These are phyloP conservation scores for Arothron firmamentum DNA, from an alignment of 2,113 vertebrate species.

Conservation along the genomic window DNA sequence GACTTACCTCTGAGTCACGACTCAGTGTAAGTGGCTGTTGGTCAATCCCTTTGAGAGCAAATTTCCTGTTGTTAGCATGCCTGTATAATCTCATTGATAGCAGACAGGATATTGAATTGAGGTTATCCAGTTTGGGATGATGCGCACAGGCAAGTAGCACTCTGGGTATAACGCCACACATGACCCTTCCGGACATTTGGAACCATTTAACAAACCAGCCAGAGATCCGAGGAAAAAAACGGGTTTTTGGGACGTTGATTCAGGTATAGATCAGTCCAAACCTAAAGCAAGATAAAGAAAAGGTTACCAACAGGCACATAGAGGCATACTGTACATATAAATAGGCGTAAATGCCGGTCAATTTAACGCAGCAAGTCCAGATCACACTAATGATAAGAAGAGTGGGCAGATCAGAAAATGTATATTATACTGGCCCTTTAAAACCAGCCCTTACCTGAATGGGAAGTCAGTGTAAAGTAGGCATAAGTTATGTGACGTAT, in stretches of 20 bases:
- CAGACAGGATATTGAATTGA: conserved; percentile 64
- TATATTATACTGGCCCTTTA: too few relatives aligned
- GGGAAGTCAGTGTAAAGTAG: background rate
- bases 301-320: too few relatives aligned
- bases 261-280: background rate
- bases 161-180: conserved; percentile 12
- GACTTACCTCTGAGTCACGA: conserved; percentile 52
- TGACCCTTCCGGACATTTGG: conserved; percentile 19
- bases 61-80: conserved; percentile 67
- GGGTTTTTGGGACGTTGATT: conserved; percentile 12
- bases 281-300: too few relatives aligned
- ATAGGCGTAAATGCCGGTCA: too few relatives aligned
- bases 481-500: background rate
- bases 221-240: background rate
- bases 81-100: conserved; percentile 64
- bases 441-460: background rate
- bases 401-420: background rate
- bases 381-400: too few relatives aligned
- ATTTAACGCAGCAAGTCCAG: too few relatives aligned
- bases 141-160: conserved; percentile 7
- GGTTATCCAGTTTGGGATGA: conserved; percentile 38
- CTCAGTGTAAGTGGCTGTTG: conserved; percentile 42
- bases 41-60: conserved; percentile 56
- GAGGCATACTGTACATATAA: too few relatives aligned
- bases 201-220: conserved; percentile 29